phyloP scores from a whole-genome alignment of 2,888 invertebrate genomes.

The Danaus chrysippus region DNA sequence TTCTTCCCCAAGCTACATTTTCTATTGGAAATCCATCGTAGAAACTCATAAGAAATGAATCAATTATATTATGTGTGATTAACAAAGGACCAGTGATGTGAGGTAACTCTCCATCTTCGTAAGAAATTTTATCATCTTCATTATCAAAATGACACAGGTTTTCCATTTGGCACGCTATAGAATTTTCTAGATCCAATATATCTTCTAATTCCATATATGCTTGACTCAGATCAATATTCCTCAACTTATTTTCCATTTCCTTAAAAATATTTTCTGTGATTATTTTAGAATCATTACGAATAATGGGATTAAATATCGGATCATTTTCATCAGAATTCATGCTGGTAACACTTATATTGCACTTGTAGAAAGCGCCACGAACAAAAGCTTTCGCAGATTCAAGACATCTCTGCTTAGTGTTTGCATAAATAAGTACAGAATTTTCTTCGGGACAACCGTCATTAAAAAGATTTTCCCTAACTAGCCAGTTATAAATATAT shows the following conservation, averaged over 20 bases:
- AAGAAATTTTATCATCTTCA: slow-evolving; percentile 39
- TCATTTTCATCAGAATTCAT: slow-evolving; percentile 43
- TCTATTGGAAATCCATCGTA: slow-evolving; percentile 52
- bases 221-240: slow-evolving; percentile 39
- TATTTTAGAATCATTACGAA: slow-evolving; percentile 42
- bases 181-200: slow-evolving; percentile 51
- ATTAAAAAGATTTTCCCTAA: too few species aligned
- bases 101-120: slow-evolving; percentile 47
- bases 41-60: slow-evolving; percentile 60
- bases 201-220: slow-evolving; percentile 44
- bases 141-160: slow-evolving; percentile 47
- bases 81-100: slow-evolving; percentile 49
- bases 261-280: slow-evolving; percentile 38
- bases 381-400: slow-evolving; percentile 53
- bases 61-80: slow-evolving; percentile 47
- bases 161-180: slow-evolving; percentile 45
- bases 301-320: slow-evolving; percentile 49
- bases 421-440: too few species aligned
- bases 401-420: too few species aligned
- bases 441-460: too few species aligned
- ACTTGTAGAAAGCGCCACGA: slow-evolving; percentile 49
- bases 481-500: too few species aligned
- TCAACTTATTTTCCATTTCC: slow-evolving; percentile 50
- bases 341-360: slow-evolving; percentile 44
- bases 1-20: slow-evolving; percentile 59